Conservation (phyloP, 2,797 vertebrate genomes). For the Cryptoblepharus egeriae region DNA sequence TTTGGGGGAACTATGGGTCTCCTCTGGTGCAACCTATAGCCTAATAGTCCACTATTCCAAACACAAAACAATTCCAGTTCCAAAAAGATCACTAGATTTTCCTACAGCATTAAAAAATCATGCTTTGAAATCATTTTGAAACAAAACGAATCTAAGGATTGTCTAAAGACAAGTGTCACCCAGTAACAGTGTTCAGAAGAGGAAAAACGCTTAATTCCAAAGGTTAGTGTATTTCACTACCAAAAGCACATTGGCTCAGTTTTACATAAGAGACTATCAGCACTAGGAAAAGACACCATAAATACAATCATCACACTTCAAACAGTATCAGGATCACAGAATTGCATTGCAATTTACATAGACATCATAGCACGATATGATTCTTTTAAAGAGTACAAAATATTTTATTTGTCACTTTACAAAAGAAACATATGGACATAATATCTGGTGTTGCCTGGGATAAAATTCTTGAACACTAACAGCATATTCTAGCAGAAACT, state of each 20-base stretch:
- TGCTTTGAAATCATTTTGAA: background rate
- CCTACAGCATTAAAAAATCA: background rate
- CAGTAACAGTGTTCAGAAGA: background rate
- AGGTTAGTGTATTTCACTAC: background rate
- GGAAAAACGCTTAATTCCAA: background rate
- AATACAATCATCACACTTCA: background rate
- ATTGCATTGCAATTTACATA: rapidly evolving
- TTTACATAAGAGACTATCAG: background rate
- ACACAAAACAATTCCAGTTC: background rate
- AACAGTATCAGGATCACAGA: background rate
- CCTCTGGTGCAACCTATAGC: slow-evolving; percentile 47
- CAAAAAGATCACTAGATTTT: background rate
- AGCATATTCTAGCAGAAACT: background rate
- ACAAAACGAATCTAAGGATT: rapidly evolving
- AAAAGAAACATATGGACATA: rapidly evolving
- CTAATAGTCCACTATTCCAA: slow-evolving; percentile 36
- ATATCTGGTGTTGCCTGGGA: rapidly evolving
- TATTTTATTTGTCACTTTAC: background rate
- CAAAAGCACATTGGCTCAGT: rapidly evolving
- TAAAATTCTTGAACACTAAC: background rate
- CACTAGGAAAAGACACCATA: rapidly evolving
- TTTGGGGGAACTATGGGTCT: slow-evolving; percentile 1
- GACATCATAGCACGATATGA: rapidly evolving
- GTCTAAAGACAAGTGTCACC: too few species aligned
- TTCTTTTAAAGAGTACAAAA: background rate